Evolutionary conservation across 2,797 vertebrate species (phyloP).

Genomic region (Rhabdomys pumilio): DNA sequence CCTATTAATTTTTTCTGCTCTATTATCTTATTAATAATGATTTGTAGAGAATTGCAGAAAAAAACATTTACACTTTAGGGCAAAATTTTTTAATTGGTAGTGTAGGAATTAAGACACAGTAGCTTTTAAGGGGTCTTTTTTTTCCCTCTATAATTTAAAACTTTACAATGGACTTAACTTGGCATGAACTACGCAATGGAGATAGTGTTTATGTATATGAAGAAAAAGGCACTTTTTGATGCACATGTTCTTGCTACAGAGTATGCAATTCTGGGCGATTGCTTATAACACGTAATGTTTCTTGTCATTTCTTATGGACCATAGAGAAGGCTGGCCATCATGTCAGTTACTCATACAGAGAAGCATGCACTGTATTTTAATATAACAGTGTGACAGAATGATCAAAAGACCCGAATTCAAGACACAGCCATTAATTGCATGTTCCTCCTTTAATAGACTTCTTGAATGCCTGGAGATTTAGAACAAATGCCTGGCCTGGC

Average conservation of each 20-base stretch:
- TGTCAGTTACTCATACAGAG: neutral
- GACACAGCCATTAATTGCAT: neutral
- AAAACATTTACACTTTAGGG: slow-evolving; percentile 73
- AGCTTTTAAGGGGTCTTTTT: slow-evolving; percentile 16
- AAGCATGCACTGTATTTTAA: neutral
- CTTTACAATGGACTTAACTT: slow-evolving; percentile 64
- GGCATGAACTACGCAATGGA: neutral
- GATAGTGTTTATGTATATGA: slow-evolving; percentile 25
- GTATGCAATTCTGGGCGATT: neutral
- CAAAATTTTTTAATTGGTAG: slow-evolving; percentile 78
- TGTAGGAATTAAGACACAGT: slow-evolving; percentile 66
- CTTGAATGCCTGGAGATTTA: neutral
- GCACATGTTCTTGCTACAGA: neutral
- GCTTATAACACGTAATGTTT: neutral
- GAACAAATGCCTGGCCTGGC: neutral
- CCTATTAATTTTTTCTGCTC: slow-evolving; percentile 77
- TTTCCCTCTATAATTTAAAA: slow-evolving; percentile 66
- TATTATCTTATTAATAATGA: slow-evolving; percentile 81
- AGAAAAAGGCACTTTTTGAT: slow-evolving; percentile 14
- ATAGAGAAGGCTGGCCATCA: neutral
- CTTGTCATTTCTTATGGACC: slow-evolving; percentile 20
- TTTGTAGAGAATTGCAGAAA: slow-evolving; percentile 71
- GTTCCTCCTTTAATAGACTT: neutral
- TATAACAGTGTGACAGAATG: neutral
- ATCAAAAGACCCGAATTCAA: neutral